Percentiles rank a stretch among this genome's conserved stretches.
Conservation (phyloP, 2,113 vertebrate species). For the Mohoua ochrocephala region DNA sequence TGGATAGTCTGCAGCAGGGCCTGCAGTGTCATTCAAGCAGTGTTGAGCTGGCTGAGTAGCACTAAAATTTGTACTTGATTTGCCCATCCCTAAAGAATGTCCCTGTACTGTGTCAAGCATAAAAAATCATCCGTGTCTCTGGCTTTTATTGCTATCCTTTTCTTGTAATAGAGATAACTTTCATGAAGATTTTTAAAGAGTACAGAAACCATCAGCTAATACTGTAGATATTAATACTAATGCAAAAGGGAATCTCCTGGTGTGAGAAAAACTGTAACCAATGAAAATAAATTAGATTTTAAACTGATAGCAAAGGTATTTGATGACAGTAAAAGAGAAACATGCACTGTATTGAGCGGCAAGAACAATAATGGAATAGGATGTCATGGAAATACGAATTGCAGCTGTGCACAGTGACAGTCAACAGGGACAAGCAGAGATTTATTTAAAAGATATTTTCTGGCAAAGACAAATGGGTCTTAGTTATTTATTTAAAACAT, state of each 20-base stretch:
- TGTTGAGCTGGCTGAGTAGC: background rate
- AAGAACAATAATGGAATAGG: background rate
- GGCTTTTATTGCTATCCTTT: background rate
- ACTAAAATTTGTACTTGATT: background rate
- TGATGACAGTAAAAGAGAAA: background rate
- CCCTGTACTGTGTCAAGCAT: background rate
- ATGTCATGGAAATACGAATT: background rate
- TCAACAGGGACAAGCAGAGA: background rate
- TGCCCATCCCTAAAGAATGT: background rate
- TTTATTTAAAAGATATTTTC: background rate
- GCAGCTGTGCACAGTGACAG: background rate
- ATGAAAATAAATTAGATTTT: background rate
- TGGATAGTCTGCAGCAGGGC: background rate
- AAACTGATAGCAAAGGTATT: background rate
- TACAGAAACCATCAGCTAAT: background rate
- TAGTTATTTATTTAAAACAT: conserved; percentile 16
- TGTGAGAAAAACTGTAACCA: background rate
- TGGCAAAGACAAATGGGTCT: conserved; percentile 15
- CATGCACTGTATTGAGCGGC: background rate
- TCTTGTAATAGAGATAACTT: background rate
- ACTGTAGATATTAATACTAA: background rate
- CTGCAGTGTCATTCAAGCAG: background rate
- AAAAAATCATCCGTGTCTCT: background rate
- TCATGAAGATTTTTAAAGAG: background rate
- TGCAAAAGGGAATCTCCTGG: background rate